Evolutionary conservation across 2,797 vertebrate species (phyloP).

Genomic region (Carapus acus): DNA sequence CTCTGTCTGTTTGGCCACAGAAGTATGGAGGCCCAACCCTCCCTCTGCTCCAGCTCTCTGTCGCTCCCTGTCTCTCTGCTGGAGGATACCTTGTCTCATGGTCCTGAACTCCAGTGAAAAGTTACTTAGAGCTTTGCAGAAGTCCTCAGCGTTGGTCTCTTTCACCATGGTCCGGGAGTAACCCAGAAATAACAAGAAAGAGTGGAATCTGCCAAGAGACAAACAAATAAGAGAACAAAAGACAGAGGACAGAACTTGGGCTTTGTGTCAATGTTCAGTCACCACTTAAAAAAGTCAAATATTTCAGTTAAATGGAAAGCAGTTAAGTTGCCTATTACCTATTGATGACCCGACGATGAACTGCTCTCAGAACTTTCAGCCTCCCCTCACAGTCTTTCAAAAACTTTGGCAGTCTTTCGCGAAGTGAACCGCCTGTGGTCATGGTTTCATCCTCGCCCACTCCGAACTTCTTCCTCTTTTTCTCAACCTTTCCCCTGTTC

Average conservation of each 20-base stretch:
- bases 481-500: constrained; percentile 40
- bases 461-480: constrained; percentile 32
- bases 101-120: constrained; percentile 74
- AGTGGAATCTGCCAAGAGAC: constrained; percentile 67
- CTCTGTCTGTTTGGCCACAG: constrained; percentile 35
- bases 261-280: not conserved
- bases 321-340: constrained; percentile 50
- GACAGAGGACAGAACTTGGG: not conserved
- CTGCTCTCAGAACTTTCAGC: constrained; percentile 68
- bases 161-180: constrained; percentile 66
- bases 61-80: constrained; percentile 60
- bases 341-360: constrained; percentile 74
- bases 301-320: no score
- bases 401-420: constrained; percentile 59
- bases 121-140: constrained; percentile 74
- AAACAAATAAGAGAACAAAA: not conserved
- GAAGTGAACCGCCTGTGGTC: constrained; percentile 30
- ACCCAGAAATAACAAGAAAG: constrained; percentile 77
- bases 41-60: constrained; percentile 30
- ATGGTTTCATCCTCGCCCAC: constrained; percentile 17
- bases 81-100: constrained; percentile 53
- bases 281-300: no score
- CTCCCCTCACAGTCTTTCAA: constrained; percentile 71
- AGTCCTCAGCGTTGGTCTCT: constrained; percentile 64
- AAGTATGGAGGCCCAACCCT: constrained; percentile 23